phyloP scores from a whole-genome alignment of 2,797 vertebrate species.

The Trachops cirrhosus region DNA sequence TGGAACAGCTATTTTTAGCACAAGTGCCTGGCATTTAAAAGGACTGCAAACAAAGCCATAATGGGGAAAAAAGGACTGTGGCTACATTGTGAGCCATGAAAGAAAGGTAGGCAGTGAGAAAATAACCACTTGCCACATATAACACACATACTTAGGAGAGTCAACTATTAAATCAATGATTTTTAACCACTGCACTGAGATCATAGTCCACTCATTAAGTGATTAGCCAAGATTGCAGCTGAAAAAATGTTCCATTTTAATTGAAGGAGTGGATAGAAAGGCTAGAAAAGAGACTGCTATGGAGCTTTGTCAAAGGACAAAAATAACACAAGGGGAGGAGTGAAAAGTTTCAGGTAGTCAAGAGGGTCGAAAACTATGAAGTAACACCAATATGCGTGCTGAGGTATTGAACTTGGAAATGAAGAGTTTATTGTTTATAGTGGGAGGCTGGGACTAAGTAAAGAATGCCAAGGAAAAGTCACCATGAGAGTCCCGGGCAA shows the following conservation, averaged over 20 bases:
- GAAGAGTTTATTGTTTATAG: neutral
- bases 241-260: neutral
- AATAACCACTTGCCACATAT: neutral
- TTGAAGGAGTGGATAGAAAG: neutral
- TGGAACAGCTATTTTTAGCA: conserved; percentile 66
- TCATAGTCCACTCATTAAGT: neutral
- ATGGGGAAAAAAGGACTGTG: neutral
- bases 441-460: neutral
- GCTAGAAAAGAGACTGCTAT: neutral
- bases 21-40: conserved; percentile 49
- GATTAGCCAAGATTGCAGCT: neutral
- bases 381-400: neutral
- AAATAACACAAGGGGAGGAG: neutral
- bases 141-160: neutral
- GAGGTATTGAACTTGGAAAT: neutral
- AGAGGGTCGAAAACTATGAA: neutral
- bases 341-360: neutral
- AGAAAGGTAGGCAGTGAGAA: neutral
- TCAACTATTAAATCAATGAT: neutral
- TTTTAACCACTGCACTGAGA: neutral
- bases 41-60: conserved; percentile 26
- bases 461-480: neutral
- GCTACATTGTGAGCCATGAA: neutral
- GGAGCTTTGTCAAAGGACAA: neutral
- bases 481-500: neutral